These are phyloP conservation scores for Ptilonorhynchus violaceus DNA, from an alignment of 2,113 vertebrate species.

Conservation along the genomic window DNA sequence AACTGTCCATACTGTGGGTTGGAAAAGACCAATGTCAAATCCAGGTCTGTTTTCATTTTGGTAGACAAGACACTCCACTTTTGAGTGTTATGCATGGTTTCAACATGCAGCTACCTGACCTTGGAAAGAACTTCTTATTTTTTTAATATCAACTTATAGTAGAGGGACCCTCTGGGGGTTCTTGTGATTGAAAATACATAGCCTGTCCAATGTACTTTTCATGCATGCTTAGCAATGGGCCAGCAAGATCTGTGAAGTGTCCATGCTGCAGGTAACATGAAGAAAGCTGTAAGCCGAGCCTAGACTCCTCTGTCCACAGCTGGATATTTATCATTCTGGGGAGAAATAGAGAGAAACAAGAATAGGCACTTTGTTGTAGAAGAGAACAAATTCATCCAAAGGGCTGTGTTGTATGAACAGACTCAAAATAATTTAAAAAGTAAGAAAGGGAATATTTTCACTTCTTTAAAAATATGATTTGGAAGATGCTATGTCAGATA, in stretches of 20 bases:
- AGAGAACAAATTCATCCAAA: background rate
- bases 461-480: background rate
- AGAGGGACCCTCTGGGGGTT: background rate
- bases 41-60: background rate
- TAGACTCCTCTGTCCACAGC: background rate
- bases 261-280: background rate
- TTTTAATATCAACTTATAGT: background rate
- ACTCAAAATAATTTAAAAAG: background rate
- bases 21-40: background rate
- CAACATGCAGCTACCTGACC: background rate
- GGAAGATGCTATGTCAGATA: background rate
- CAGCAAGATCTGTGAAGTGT: background rate
- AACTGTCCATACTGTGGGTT: background rate
- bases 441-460: background rate
- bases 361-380: background rate
- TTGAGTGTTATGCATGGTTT: background rate
- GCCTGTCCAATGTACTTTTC: background rate
- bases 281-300: background rate
- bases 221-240: rapidly evolving
- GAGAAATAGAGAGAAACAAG: background rate
- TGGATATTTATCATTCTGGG: background rate
- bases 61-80: background rate
- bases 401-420: background rate
- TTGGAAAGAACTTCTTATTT: background rate
- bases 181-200: background rate